Evolutionary conservation across 1,140 invertebrate genomes (phyloP).

Genomic region (Adoxophyes honmai): DNA sequence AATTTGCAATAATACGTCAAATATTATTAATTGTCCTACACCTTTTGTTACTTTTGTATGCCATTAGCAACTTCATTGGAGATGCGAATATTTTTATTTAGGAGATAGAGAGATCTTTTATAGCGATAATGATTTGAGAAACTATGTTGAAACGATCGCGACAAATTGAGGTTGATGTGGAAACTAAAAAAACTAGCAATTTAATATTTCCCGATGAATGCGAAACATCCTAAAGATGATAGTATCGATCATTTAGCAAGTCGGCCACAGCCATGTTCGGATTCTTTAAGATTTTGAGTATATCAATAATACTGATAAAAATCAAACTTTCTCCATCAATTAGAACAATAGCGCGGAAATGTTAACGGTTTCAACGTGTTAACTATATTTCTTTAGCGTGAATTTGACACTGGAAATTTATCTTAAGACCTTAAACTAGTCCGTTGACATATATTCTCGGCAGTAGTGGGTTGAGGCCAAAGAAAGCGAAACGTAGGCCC

Average conservation of each 20-base stretch:
- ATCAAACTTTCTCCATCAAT: constrained; percentile 12
- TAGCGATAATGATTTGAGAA: neutral
- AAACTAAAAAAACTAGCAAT: neutral
- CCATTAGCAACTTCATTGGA: neutral
- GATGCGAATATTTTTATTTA: neutral
- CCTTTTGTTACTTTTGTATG: neutral
- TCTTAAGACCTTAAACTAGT: constrained; percentile 24
- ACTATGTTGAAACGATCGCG: neutral
- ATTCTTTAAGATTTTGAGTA: too few relatives aligned
- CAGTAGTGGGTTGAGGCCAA: constrained; percentile 23
- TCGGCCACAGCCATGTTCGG: too few relatives aligned
- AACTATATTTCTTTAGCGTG: constrained; percentile 15
- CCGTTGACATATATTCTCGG: constrained; percentile 23
- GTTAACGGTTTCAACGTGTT: constrained; percentile 16
- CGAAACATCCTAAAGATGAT: too few relatives aligned
- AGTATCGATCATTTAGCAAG: too few relatives aligned
- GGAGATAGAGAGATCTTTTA: neutral
- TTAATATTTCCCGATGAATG: neutral
- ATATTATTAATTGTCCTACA: constrained; percentile 52
- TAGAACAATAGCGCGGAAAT: constrained; percentile 4
- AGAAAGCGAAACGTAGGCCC: constrained; percentile 34
- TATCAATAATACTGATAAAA: neutral
- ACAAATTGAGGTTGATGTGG: neutral
- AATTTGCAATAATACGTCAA: constrained; percentile 67
- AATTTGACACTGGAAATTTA: constrained; percentile 25